A percentile compares a stretch with the other conserved stretches of the same genome.
Conservation (phyloP, 1,140 invertebrate species). For the Heliothis subflexa region DNA sequence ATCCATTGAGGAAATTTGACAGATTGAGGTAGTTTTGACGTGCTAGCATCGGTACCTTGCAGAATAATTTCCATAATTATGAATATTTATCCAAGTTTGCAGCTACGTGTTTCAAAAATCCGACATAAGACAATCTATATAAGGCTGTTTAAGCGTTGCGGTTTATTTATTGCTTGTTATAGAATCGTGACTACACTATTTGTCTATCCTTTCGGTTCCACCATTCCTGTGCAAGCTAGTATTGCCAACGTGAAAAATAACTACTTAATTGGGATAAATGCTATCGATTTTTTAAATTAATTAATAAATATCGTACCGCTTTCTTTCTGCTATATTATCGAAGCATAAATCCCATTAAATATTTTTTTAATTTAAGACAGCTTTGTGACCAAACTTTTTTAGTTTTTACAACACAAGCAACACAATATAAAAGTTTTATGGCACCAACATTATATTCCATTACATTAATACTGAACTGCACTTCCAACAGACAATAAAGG, state of each 20-base stretch:
- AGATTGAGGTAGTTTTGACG: too few species aligned
- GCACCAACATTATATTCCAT: conserved; percentile 15
- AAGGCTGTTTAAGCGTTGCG: neutral
- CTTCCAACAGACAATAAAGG: conserved; percentile 8
- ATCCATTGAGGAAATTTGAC: too few species aligned
- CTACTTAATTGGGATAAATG: neutral
- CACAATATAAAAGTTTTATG: conserved; percentile 13
- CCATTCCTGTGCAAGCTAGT: neutral
- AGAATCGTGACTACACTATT: neutral
- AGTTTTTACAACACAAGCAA: neutral
- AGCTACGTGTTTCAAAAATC: too few species aligned
- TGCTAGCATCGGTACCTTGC: too few species aligned
- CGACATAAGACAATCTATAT: neutral
- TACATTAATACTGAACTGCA: conserved; percentile 24
- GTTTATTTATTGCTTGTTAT: conserved; percentile 3
- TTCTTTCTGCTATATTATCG: conserved; percentile 25
- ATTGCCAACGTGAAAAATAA: neutral
- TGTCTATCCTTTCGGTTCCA: neutral
- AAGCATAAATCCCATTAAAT: neutral
- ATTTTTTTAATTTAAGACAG: too few species aligned
- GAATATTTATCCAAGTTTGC: too few species aligned
- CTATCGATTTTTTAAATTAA: conserved; percentile 7
- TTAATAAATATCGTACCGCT: conserved; percentile 21
- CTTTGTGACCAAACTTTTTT: too few species aligned
- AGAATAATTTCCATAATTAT: too few species aligned